These are phyloP conservation scores for Tiliacea aurago DNA, from an alignment of 2,888 invertebrate genomes.

Conservation along the genomic window DNA sequence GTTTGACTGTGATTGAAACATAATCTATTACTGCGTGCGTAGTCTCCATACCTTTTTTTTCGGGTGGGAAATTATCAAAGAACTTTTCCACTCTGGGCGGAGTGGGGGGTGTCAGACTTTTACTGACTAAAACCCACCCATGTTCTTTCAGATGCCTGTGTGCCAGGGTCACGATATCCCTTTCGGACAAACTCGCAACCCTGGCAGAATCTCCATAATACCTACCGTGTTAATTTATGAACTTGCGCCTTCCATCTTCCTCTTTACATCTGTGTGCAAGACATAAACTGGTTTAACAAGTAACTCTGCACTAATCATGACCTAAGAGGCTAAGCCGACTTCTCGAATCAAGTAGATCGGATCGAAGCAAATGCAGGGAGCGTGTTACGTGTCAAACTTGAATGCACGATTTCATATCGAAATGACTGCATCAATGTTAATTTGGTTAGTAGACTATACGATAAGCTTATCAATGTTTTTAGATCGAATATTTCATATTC, in stretches of 20 bases:
- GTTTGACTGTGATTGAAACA: neutral
- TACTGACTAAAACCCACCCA: no score
- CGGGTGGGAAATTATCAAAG: no score
- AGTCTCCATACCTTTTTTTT: no score
- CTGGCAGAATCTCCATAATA: no score
- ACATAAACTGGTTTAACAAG: constrained; percentile 31
- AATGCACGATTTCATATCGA: constrained; percentile 22
- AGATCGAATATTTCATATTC: neutral
- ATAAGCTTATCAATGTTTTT: constrained; percentile 9
- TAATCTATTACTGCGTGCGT: no score
- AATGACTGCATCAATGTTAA: constrained; percentile 27
- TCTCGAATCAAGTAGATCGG: constrained; percentile 16
- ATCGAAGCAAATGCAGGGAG: constrained; percentile 12
- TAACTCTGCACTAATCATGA: constrained; percentile 37
- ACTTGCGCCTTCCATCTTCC: neutral
- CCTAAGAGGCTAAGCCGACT: constrained; percentile 29
- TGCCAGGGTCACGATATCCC: no score
- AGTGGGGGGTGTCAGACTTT: no score
- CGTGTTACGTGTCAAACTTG: constrained; percentile 16
- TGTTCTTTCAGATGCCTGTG: no score
- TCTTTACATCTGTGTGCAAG: constrained; percentile 2
- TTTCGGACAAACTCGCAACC: no score
- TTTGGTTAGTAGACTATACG: constrained; percentile 1
- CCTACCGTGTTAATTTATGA: neutral
- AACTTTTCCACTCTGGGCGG: no score